phyloP scores from a whole-genome alignment of 2,797 vertebrate genomes.

The Bradypus variegatus region DNA sequence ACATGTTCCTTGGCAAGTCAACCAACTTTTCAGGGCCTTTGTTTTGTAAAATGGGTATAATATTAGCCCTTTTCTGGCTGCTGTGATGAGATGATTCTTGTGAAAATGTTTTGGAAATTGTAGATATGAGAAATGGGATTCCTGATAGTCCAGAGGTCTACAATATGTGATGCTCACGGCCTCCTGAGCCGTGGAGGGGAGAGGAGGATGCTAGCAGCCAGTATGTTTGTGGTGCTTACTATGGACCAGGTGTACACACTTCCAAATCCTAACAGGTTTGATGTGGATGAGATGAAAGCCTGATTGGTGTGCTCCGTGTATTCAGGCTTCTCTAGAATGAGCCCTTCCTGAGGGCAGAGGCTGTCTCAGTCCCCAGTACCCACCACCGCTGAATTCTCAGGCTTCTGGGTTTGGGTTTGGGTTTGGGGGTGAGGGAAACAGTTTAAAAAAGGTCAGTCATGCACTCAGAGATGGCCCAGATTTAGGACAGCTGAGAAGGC shows the following conservation, averaged over 20 bases:
- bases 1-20: background rate
- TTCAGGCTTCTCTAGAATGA: background rate
- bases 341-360: background rate
- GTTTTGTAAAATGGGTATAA: background rate
- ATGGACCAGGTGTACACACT: background rate
- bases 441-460: background rate
- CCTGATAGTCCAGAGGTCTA: background rate
- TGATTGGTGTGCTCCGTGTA: fast-evolving
- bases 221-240: background rate
- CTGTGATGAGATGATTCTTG: background rate
- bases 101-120: background rate
- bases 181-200: background rate
- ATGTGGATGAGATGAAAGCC: background rate
- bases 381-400: background rate
- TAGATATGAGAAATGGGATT: background rate
- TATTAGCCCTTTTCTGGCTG: background rate
- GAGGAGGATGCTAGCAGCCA: fast-evolving
- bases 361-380: background rate
- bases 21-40: background rate
- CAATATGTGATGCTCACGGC: fast-evolving
- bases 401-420: background rate
- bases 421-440: background rate
- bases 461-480: background rate
- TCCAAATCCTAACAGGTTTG: background rate
- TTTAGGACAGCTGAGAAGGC: background rate